Evolutionary conservation across 2,888 invertebrate species (phyloP), one percentile per base, ranked within the genome.

Genomic region (Eupithecia abbreviata): DNA sequence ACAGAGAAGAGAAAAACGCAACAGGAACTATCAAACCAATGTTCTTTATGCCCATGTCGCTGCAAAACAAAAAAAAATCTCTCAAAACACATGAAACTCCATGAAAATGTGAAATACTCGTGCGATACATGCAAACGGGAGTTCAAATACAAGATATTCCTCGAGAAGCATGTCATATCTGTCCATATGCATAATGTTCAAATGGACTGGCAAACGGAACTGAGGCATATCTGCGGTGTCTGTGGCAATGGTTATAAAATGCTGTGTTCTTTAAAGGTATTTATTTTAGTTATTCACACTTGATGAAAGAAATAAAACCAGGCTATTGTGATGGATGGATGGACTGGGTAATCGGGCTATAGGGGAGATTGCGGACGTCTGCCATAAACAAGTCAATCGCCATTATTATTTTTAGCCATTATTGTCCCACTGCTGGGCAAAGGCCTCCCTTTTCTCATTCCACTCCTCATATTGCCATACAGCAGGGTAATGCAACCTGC

Each of bases 121-220:
- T 93, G 95, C 76, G 85, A 87, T 9, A 88, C 89, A 65, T 93
- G 95, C 77, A 92, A 94, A 80, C 82, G 95, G 45, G 96, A 96
- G 43, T 96, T 96, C 76, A 95, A 95, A n/a, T 95, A 96, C 49
- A 90, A 93, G 77, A 94, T 95, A 0, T 95, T 94, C 79, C 87
- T 96, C 70, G 93, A 95, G 9, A 95, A 95, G 13, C 96, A 96
- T 78, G 90, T 95, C 73, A 55, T 92, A 80, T 84, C 95, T 18
- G 86, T 91, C 62, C 95, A 96, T 75, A 93, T 95, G 41, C 91
- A 91, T 43, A 91, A 92, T 67, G 82, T 87, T 0, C 96, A 96
- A 81, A 90, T 91, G 80, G 91, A 95, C 4, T 89, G 87, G 18
- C 96, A 96, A 84, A 89, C 87, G 18, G 91, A 92, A 30, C 92